Base-by-base conservation (phyloP, 2,888 invertebrate species). In the Nezara viridula region DNA sequence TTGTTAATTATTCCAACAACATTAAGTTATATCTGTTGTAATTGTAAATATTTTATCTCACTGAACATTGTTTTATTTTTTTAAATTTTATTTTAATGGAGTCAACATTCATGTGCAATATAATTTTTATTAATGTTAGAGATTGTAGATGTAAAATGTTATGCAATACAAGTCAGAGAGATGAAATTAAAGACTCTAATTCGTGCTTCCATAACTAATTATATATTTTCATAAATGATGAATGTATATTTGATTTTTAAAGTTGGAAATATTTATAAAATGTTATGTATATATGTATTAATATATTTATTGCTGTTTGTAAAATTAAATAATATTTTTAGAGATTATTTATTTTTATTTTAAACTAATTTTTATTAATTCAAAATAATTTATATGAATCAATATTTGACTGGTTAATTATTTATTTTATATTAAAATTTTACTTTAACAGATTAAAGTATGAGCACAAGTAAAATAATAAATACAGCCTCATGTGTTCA, bases 321-420 rank as follows among this genome's bases (percentile, higher is more conserved):
- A 81, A 81, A 47, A 81, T 81, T 81, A 81, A 81, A 81, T 24
- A 81, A 81, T 81, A 81, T 81, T 81, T 81, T 44, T 81, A 81
- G 44, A 44, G 24, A 44, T 81, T n/a, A 40, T 81, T 81, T 81
- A 16, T 77, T 44, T 32, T 44, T 7, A 44, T 44, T 60, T 60
- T 60, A 14, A 10, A 32, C 14, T 60, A 60, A 27, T 32, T 32
- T 73, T 73, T 37, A 73, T 55, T 55, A 50, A 19, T 55, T 55
- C 24, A 55, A 3, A 55, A 9, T 55, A 55, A 50, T 50, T 19
- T 19, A 16, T 44, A 44, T 5, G 44, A 44, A 44, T 7, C 44
- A 44, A 19, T 16, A 50, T 16, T 16, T 50, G 5, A 50, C 12
- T 16, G 5, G 50, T 50, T 50, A 50, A 50, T 50, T 50, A 50